A percentile compares a stretch with the other conserved stretches of the same genome.
phyloP scores from a whole-genome alignment of 2,888 invertebrate species.

The Reticulitermes lucifugus region DNA sequence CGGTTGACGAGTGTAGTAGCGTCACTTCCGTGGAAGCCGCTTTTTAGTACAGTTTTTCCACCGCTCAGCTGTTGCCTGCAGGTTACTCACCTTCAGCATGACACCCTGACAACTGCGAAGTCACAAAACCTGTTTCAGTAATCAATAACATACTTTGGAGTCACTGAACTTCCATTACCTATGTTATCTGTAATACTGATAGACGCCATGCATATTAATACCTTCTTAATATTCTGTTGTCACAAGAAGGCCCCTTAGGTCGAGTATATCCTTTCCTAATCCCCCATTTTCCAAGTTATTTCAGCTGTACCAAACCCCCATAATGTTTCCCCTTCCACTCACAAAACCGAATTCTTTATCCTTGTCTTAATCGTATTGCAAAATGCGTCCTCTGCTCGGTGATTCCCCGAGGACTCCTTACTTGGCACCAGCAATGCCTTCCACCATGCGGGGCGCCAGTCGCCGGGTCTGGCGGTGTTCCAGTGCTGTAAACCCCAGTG shows the following conservation, averaged over 20 bases:
- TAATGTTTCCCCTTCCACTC: neutral
- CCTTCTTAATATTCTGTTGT: neutral
- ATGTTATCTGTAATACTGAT: neutral
- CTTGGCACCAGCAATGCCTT: neutral
- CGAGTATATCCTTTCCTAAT: neutral
- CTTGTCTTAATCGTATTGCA: slow-evolving; percentile 27
- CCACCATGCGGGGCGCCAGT: slow-evolving; percentile 6
- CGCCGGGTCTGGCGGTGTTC: neutral
- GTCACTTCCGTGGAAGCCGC: too few relatives aligned
- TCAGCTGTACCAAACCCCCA: neutral
- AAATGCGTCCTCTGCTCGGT: neutral
- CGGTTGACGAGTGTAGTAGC: too few relatives aligned
- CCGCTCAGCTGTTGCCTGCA: neutral
- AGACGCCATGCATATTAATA: neutral
- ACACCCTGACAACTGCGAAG: neutral
- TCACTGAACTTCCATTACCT: neutral
- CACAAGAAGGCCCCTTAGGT: neutral
- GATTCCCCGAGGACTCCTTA: neutral
- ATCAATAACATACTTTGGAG: neutral
- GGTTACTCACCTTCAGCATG: neutral
- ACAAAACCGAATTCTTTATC: slow-evolving; percentile 14
- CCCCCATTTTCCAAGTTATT: neutral
- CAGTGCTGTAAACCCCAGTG: neutral
- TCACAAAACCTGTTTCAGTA: neutral
- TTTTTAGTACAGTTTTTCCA: too few relatives aligned